Conservation (phyloP, 2,113 vertebrate species). For the Edolisoma coerulescens region DNA sequence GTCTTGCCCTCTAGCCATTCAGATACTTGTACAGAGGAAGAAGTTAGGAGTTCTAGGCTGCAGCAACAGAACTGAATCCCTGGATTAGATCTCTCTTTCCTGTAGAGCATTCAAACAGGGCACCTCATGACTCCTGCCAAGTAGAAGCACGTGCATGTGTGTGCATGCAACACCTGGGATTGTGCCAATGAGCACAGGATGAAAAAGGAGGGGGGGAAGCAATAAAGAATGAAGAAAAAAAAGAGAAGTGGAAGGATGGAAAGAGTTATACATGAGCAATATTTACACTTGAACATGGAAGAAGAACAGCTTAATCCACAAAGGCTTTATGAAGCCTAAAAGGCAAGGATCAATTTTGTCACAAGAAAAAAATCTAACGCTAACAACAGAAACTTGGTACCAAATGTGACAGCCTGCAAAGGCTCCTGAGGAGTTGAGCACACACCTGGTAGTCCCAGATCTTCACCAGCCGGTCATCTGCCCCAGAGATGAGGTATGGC, state of each 20-base stretch:
- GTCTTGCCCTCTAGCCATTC: not conserved
- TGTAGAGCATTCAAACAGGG: not conserved
- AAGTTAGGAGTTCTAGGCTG: not conserved
- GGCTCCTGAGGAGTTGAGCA: not conserved
- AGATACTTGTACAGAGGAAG: not conserved
- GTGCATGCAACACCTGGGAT: not conserved
- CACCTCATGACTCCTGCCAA: not conserved
- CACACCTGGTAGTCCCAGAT: slow-evolving; percentile 99
- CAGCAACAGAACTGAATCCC: not conserved
- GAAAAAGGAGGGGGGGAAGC: not conserved
- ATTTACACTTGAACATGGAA: not conserved
- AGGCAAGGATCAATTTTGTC: not conserved
- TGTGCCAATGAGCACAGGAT: not conserved
- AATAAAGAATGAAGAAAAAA: not conserved
- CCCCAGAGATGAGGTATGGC: slow-evolving; percentile 96
- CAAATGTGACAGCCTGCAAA: not conserved
- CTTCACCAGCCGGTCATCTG: slow-evolving; percentile 96
- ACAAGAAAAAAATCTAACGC: not conserved
- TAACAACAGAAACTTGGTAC: not conserved
- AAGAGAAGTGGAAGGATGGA: not conserved
- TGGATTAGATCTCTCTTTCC: not conserved
- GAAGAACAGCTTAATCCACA: not conserved
- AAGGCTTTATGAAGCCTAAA: not conserved
- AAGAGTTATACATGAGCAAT: not conserved
- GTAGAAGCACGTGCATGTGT: accelerated